Percentiles rank a stretch among this genome's conserved stretches.
phyloP scores from a whole-genome alignment of 2,888 invertebrate species.

The Cephus pulcher region DNA sequence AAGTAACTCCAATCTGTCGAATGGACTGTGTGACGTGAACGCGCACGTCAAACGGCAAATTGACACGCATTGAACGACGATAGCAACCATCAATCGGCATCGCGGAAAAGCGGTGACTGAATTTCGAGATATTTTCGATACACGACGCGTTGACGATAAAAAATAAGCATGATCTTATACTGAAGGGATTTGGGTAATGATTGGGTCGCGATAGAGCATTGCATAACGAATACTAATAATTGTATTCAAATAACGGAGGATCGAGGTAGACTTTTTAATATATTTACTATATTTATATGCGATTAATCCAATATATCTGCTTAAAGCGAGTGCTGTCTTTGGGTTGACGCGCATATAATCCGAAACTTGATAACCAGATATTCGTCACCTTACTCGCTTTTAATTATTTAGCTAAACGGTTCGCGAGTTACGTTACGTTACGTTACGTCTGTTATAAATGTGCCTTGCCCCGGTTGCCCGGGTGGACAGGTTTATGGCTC shows the following conservation, averaged over 20 bases:
- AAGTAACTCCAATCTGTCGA: too few species aligned
- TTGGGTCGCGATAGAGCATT: neutral
- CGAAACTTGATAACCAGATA: neutral
- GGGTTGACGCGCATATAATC: neutral
- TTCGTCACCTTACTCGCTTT: conserved; percentile 40
- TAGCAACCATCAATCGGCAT: neutral
- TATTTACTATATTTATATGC: neutral
- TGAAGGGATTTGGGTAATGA: neutral
- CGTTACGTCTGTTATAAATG: conserved; percentile 56
- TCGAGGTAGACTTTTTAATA: neutral
- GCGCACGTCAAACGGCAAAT: neutral
- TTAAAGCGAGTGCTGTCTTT: neutral
- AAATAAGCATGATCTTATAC: neutral
- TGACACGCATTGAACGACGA: neutral
- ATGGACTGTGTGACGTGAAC: too few species aligned
- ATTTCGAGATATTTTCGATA: neutral
- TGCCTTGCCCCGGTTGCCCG: conserved; percentile 25
- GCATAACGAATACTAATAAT: neutral
- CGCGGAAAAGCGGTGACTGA: neutral
- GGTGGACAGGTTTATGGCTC: conserved; percentile 53
- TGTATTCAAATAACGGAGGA: neutral
- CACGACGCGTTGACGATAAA: too few species aligned
- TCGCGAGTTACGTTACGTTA: conserved; percentile 35
- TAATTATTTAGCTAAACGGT: conserved; percentile 61
- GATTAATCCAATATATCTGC: neutral